phyloP scores from a whole-genome alignment of 2,113 vertebrate genomes.

The Rhynchopsitta pachyrhyncha region DNA sequence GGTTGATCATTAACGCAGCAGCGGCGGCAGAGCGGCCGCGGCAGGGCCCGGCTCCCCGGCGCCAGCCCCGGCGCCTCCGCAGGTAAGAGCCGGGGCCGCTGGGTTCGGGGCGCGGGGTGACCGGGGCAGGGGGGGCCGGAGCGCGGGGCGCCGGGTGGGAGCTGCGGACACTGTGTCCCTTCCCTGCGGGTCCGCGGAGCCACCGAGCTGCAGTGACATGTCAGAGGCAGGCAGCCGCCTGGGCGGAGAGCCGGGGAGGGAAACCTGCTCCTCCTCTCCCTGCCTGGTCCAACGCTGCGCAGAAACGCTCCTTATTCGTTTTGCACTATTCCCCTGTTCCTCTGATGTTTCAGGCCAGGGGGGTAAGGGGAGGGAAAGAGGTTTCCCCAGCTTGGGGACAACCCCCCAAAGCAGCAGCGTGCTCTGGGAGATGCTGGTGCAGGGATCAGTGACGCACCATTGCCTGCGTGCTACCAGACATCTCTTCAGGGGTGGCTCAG shows the following conservation, averaged over 20 bases:
- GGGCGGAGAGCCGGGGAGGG: not conserved
- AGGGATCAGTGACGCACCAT: not conserved
- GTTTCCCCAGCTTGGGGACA: not conserved
- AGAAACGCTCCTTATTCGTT: not conserved
- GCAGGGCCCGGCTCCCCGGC: not conserved
- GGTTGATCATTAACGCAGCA: slow-evolving; percentile 5
- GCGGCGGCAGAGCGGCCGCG: not conserved
- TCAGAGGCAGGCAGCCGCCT: not conserved
- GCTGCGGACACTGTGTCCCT: not conserved
- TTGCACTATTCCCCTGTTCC: not conserved
- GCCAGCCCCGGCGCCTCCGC: not conserved
- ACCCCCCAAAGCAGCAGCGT: not conserved
- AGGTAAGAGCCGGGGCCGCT: slow-evolving; percentile 27
- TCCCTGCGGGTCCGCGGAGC: not conserved
- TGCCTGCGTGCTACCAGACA: not conserved
- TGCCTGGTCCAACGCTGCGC: not conserved
- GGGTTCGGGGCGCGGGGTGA: not conserved
- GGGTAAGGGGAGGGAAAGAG: not conserved
- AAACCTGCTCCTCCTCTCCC: not conserved
- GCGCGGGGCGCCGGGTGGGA: not conserved
- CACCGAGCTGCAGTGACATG: not conserved
- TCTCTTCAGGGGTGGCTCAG: not conserved
- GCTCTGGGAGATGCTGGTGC: not conserved
- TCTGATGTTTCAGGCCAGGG: not conserved
- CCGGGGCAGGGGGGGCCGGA: not conserved